Percentiles rank a stretch among this genome's conserved stretches.
Evolutionary conservation across 1,140 invertebrate species (phyloP).

Genomic region (Vanessa atalanta): DNA sequence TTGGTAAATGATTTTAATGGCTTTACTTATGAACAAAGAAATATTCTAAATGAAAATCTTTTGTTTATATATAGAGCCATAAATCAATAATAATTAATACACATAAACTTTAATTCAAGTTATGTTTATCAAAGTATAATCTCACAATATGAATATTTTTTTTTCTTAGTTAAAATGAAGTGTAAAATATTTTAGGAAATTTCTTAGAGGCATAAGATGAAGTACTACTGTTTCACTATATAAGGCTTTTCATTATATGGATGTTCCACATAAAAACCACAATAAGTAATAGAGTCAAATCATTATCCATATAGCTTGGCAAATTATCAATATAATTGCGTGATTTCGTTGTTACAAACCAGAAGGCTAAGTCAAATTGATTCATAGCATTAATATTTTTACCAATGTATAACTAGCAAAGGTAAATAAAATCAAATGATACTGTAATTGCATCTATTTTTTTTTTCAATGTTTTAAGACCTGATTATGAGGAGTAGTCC

Average conservation of each 20-base stretch:
- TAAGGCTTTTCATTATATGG: conserved; percentile 59
- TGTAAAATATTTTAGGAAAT: conserved; percentile 76
- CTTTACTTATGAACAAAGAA: conserved; percentile 47
- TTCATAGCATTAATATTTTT: conserved; percentile 80
- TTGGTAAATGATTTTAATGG: conserved; percentile 51
- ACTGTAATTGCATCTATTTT: conserved; percentile 55
- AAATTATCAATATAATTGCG: conserved; percentile 50
- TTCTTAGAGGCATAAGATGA: conserved; percentile 75
- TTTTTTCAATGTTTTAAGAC: conserved; percentile 26
- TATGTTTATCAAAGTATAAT: conserved; percentile 38
- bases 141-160: conserved; percentile 28
- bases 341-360: conserved; percentile 73
- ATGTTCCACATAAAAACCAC: conserved; percentile 39
- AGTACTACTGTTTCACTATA: conserved; percentile 68
- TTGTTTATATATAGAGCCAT: conserved; percentile 34
- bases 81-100: conserved; percentile 37
- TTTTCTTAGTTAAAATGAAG: conserved; percentile 56
- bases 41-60: conserved; percentile 10
- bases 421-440: conserved; percentile 79
- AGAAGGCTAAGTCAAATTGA: conserved; percentile 78
- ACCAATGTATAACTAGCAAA: conserved; percentile 79
- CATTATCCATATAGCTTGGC: conserved; percentile 48
- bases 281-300: conserved; percentile 42
- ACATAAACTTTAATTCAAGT: conserved; percentile 42
- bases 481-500: too few species aligned